Evolutionary conservation across 1,140 invertebrate genomes (phyloP), one percentile per base, ranked within the genome.

Genomic region (Drosophila nebulosa): DNA sequence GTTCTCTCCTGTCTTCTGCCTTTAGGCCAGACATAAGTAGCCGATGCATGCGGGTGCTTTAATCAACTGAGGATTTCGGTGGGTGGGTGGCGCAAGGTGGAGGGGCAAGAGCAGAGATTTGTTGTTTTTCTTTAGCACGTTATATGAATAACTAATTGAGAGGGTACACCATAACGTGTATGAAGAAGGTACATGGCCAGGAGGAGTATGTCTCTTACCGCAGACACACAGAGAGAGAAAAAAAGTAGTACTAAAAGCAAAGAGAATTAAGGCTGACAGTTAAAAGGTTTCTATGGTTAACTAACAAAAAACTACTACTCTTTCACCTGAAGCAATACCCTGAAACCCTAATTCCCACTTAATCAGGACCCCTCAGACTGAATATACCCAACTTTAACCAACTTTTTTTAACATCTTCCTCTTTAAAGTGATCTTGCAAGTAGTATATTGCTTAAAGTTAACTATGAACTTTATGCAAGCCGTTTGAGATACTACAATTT

Each of bases 71-170:
- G 50, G 30, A 12, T 10, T 46, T 46, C 39, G 16, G 39, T 46
- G 16, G 51, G 32, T 51, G 26, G 32, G 36, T 42, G 39, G 39
- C 10, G 7, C 4, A 9, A 30, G 27, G 27, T 30, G 7, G 27
- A 30, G 4, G 14, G 46, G 26, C n/a, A 21, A 30, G 35, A 24
- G 52, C 66, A 55, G 36, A 26, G 59, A 61, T 36, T 14, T 65
- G 63, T 26, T 56, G 68, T 69, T 75, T 61, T 75, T 64, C 71
- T 67, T 84, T 77, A 86, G 81, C 80, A 80, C 69, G 80, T 85
- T 84, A 80, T 77, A 68, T 80, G 77, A 85, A 85, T 85, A 85
- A 80, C 80, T 84, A 84, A 85, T 84, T 84, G 80, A 84, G 77
- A 73, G 68, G 22, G 80, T 69, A 79, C 62, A 85, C 67, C 75